Percentiles rank a stretch among this genome's conserved stretches.
Evolutionary conservation across 1,140 invertebrate species (phyloP).

Genomic region (Conopomorpha cramerella): DNA sequence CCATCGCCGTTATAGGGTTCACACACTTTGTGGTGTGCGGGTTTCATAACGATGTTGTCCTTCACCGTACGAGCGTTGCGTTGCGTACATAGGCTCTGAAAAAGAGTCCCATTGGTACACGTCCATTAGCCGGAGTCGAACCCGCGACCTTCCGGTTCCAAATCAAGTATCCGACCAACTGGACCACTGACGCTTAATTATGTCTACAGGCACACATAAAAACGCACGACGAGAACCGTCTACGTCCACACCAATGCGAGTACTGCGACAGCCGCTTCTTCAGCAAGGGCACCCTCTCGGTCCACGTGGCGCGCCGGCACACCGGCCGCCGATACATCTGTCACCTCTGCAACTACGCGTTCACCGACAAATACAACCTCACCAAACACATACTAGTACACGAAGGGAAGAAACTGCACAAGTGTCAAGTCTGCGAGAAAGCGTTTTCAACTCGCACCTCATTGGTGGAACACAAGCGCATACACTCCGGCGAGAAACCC

Average conservation of each 20-base stretch:
- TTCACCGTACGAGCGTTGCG: too few species aligned
- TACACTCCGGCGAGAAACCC: slow-evolving; percentile 57
- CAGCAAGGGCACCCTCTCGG: slow-evolving; percentile 27
- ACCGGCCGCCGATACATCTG: slow-evolving; percentile 37
- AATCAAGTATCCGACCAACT: too few species aligned
- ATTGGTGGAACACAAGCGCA: slow-evolving; percentile 61
- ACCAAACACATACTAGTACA: slow-evolving; percentile 68
- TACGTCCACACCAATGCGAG: slow-evolving; percentile 32
- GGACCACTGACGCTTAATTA: too few species aligned
- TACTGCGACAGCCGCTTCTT: slow-evolving; percentile 50
- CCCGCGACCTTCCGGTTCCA: too few species aligned
- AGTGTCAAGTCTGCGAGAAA: slow-evolving; percentile 67
- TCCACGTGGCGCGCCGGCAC: slow-evolving; percentile 32
- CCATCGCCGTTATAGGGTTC: too few species aligned
- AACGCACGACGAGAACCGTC: slow-evolving; percentile 40
- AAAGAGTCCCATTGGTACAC: too few species aligned
- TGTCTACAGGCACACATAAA: slow-evolving; percentile 40
- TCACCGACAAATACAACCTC: slow-evolving; percentile 62
- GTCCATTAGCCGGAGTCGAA: too few species aligned
- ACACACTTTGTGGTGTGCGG: too few species aligned
- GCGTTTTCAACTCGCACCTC: slow-evolving; percentile 54
- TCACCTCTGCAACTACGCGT: slow-evolving; percentile 37
- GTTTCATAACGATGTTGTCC: too few species aligned
- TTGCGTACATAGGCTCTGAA: too few species aligned
- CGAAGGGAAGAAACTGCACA: slow-evolving; percentile 63